Base-by-base conservation (phyloP, 2,113 vertebrate genomes). In the Jacana jacana region DNA sequence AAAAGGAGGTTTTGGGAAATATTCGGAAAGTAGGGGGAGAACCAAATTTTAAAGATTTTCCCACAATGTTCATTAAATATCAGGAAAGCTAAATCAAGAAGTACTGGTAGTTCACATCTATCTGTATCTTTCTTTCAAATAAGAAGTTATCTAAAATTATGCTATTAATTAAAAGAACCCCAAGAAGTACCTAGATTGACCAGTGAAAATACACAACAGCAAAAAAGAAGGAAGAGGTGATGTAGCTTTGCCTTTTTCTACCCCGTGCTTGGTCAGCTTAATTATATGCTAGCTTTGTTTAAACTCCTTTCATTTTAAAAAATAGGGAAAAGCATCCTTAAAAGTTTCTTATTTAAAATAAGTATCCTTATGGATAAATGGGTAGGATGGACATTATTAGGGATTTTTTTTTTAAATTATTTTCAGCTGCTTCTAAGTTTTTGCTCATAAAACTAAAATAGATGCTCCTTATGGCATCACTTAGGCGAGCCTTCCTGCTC, bases 311-410 rank as follows among this genome's bases (percentile, higher is more conserved):
- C 4, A n/a, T 71, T 73, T 68, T 23, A 6, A 19, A 68, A 69
- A 20, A 10, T 46, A 0, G 6, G 7, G 0, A 5, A 24, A 87
- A 76, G 4, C 14, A 4, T 58, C 27, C 30, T 55, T 35, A 76
- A 10, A 82, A 54, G 4, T 35, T 68, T 61, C 9, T 61, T 55
- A 22, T 68, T 78, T 90, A 15, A 90, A 83, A 31, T 57, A 1
- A 76, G 4, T 57, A 31, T 76, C 55, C 10, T 37, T 66, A 28
- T n/a, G 27, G 30, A 23, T 93, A 72, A 93, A 81, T 7, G 7
- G 11, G 5, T 23, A 64, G 55, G 55, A 66, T 2, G 51, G 55
- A 84, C 46, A 7, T 51, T 46, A 81, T 4, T 16, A 4, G 9
- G n/a, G 13, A 66, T 6, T 17, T 89, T 91, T 73, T 44, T 75